phyloP scores from a whole-genome alignment of 2,797 vertebrate species.

The Falco rusticolus region DNA sequence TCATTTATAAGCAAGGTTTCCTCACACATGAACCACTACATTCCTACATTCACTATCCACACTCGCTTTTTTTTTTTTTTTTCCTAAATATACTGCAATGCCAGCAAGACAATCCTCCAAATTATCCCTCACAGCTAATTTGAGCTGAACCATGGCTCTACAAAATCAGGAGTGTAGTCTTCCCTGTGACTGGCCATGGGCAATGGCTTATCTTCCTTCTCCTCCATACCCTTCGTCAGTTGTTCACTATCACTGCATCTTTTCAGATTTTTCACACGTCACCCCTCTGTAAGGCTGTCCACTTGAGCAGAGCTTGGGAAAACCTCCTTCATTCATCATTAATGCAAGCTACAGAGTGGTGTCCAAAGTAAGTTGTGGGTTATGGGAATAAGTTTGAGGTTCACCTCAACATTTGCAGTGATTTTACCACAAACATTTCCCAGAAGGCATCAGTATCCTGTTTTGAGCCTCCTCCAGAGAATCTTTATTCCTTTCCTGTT shows the following conservation, averaged over 20 bases:
- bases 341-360: not conserved
- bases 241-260: not conserved
- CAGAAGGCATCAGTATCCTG: not conserved
- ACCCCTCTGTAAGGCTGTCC: not conserved
- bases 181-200: not conserved
- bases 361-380: not conserved
- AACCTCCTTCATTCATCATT: not conserved
- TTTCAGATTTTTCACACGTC: not conserved
- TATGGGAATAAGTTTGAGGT: not conserved
- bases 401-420: not conserved
- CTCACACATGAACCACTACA: not conserved
- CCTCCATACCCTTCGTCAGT: not conserved
- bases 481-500: not conserved
- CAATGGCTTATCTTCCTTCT: not conserved
- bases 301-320: not conserved
- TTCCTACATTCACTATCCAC: not conserved
- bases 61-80: not conserved
- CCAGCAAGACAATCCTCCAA: not conserved
- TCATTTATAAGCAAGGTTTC: not conserved
- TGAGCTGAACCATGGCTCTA: not conserved
- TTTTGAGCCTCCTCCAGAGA: not conserved
- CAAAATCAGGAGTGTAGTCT: not conserved
- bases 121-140: not conserved
- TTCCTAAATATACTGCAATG: not conserved
- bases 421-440: not conserved